These are phyloP conservation scores for Notarius lentiginosus DNA, from an alignment of 2,113 vertebrate genomes.

Conservation along the genomic window DNA sequence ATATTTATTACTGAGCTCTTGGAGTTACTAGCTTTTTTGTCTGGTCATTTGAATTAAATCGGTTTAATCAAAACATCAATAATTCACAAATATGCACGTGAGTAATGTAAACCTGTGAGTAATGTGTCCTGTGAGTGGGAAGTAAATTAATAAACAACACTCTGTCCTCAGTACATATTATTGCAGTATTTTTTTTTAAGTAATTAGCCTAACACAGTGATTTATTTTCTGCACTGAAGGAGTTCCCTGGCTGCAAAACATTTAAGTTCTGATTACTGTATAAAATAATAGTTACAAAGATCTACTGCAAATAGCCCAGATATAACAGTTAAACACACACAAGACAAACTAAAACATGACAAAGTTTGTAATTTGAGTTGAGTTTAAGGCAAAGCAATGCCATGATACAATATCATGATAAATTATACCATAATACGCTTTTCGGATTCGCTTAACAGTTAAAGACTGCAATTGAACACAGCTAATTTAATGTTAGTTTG, in stretches of 20 bases:
- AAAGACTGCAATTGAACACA: background rate
- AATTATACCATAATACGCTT: background rate
- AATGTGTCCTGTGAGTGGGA: background rate
- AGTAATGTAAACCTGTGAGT: background rate
- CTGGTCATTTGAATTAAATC: no score
- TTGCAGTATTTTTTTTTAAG: no score
- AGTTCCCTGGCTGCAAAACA: background rate
- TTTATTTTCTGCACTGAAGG: background rate
- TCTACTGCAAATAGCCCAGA: background rate
- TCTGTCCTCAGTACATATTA: background rate
- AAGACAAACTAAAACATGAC: background rate
- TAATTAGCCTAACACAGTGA: no score
- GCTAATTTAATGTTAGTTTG: no score
- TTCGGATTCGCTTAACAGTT: background rate
- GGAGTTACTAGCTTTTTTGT: no score
- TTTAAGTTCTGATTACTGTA: background rate
- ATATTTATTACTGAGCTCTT: no score
- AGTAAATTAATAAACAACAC: background rate
- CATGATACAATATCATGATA: background rate
- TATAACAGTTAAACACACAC: no score
- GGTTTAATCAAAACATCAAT: no score
- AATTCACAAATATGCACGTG: background rate
- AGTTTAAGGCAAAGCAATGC: background rate
- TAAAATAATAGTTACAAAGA: background rate
- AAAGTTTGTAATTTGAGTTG: background rate